These are phyloP conservation scores for Dicrostonyx torquatus DNA, from an alignment of 2,797 vertebrate genomes.

Conservation along the genomic window DNA sequence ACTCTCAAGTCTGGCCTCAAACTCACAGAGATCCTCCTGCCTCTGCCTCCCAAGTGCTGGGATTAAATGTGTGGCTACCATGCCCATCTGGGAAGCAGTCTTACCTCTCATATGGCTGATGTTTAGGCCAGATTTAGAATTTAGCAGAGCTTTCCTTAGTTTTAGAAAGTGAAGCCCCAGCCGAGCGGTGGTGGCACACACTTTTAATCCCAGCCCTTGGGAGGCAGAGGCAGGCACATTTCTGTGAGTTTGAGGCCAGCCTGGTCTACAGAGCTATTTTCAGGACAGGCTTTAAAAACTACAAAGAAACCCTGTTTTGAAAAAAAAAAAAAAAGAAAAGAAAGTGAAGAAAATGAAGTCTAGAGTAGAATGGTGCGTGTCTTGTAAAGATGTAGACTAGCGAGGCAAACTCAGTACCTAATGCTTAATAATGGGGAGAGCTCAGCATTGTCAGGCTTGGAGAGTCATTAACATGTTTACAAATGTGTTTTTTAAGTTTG, in stretches of 20 bases:
- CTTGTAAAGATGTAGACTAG: neutral
- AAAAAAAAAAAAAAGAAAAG: too few species aligned
- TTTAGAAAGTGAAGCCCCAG: constrained; percentile 14
- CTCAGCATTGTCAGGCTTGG: neutral
- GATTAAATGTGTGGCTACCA: neutral
- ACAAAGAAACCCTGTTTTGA: too few species aligned
- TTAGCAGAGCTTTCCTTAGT: constrained; percentile 31
- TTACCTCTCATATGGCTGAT: neutral
- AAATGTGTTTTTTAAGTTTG: constrained; percentile 49
- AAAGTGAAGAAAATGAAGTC: neutral
- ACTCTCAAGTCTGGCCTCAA: neutral
- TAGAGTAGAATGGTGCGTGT: neutral
- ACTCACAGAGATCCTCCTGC: neutral
- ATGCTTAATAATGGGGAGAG: neutral
- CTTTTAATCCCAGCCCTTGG: too few species aligned
- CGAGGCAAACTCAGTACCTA: neutral
- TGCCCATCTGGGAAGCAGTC: neutral
- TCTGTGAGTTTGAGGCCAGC: too few species aligned
- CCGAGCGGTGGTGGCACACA: too few species aligned
- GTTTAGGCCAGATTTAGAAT: constrained; percentile 14
- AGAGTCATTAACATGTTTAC: constrained; percentile 6
- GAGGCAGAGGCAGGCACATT: too few species aligned
- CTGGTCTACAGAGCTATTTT: too few species aligned
- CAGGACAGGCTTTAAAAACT: too few species aligned
- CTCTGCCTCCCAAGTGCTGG: neutral